These are phyloP conservation scores for Oreochromis niloticus DNA, from an alignment of 2,113 vertebrate species.

Conservation along the genomic window DNA sequence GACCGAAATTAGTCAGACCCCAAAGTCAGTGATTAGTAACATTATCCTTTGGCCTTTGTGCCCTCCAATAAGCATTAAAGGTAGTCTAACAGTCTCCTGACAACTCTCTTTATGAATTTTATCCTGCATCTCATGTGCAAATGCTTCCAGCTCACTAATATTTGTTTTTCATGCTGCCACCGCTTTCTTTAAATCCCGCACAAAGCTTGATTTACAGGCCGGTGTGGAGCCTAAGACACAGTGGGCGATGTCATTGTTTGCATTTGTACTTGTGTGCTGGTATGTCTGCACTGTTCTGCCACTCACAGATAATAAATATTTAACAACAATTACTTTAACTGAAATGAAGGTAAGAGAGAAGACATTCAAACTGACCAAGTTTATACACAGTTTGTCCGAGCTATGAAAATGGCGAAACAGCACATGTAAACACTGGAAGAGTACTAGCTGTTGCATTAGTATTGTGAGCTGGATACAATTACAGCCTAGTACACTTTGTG, in stretches of 20 bases:
- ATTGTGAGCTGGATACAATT: background rate
- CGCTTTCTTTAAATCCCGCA: background rate
- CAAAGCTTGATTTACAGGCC: background rate
- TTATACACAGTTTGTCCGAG: background rate
- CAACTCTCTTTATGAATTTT: background rate
- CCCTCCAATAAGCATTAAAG: background rate
- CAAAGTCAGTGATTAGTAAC: background rate
- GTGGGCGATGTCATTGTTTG: background rate
- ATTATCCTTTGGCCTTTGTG: background rate
- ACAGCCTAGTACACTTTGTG: background rate
- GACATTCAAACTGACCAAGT: background rate
- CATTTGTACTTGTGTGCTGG: background rate
- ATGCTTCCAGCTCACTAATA: background rate
- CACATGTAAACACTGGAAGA: background rate
- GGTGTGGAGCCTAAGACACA: background rate
- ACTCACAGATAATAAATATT: background rate
- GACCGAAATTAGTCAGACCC: background rate
- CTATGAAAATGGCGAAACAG: background rate
- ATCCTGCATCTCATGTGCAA: background rate
- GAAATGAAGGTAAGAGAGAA: background rate
- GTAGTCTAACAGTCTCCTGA: background rate
- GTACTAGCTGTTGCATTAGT: background rate
- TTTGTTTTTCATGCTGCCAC: background rate
- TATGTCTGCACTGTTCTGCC: background rate
- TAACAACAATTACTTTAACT: background rate